Conservation (phyloP, 2,888 invertebrate species). For the Melieria picta region DNA sequence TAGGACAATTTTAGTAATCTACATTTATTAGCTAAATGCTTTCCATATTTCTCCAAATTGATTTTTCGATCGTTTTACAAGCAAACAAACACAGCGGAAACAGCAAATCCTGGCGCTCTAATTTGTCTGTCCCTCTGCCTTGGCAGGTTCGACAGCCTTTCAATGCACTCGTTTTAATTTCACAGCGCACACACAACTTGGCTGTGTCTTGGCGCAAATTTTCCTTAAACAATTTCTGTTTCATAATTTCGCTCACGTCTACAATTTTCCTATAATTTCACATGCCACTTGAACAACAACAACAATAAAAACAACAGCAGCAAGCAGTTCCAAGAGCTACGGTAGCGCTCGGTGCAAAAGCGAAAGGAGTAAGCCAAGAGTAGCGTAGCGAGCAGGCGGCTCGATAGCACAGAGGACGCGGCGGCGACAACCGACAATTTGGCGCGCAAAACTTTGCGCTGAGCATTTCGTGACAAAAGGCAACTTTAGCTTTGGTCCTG, state of each 20-base stretch:
- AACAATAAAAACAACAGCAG: too few species aligned
- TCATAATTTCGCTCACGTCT: conserved; percentile 54
- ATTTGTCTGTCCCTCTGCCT: background rate
- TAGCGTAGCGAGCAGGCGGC: too few species aligned
- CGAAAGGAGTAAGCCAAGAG: too few species aligned
- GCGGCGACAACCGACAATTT: conserved; percentile 1
- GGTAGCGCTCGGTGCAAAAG: too few species aligned
- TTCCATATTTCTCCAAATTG: too few species aligned
- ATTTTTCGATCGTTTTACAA: background rate
- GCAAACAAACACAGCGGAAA: conserved; percentile 1
- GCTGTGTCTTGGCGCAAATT: too few species aligned
- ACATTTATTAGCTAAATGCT: too few species aligned
- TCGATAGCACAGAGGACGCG: background rate
- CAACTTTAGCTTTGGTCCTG: conserved; percentile 49
- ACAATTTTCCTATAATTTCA: conserved; percentile 16
- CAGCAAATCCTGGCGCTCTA: conserved; percentile 14
- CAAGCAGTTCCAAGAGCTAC: too few species aligned
- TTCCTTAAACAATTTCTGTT: background rate
- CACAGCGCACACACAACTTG: too few species aligned
- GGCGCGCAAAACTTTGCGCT: conserved; percentile 15
- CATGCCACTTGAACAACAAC: background rate
- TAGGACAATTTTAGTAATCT: too few species aligned
- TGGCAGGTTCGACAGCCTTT: too few species aligned
- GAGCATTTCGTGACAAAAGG: conserved; percentile 56
- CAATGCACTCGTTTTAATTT: too few species aligned